These are phyloP conservation scores for Darevskia nairensis DNA, from an alignment of 2,797 vertebrate species.

Conservation along the genomic window DNA sequence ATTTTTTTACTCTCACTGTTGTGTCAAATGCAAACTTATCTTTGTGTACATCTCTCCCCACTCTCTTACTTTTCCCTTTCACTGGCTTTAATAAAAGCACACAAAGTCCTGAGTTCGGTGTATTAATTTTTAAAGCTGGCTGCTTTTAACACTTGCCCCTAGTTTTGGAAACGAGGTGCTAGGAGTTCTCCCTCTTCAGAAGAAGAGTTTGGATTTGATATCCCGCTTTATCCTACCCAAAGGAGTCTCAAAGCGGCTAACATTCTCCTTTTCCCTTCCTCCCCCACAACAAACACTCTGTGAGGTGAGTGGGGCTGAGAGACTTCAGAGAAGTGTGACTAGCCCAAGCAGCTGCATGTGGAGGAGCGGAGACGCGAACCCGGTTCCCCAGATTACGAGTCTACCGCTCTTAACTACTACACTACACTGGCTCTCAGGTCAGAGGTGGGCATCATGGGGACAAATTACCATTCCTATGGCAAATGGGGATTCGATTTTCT, in stretches of 20 bases:
- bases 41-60: background rate
- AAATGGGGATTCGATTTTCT: background rate
- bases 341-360: too few species aligned
- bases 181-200: background rate
- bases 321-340: too few species aligned
- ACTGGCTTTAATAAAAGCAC: conserved; percentile 34
- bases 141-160: background rate
- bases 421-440: background rate
- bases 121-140: background rate
- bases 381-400: too few species aligned
- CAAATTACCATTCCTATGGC: background rate
- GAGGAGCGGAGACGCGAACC: too few species aligned
- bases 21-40: background rate
- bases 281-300: too few species aligned
- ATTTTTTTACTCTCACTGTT: conserved; percentile 20
- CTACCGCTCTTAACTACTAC: too few species aligned
- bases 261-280: too few species aligned
- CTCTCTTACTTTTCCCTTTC: background rate
- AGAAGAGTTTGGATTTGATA: too few species aligned
- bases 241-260: too few species aligned
- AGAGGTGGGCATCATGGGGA: background rate
- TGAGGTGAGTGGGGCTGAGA: too few species aligned
- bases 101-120: background rate
- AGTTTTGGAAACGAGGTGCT: background rate
- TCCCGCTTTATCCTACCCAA: too few species aligned